phyloP scores from a whole-genome alignment of 2,113 vertebrate genomes.

The Neotragus moschatus region DNA sequence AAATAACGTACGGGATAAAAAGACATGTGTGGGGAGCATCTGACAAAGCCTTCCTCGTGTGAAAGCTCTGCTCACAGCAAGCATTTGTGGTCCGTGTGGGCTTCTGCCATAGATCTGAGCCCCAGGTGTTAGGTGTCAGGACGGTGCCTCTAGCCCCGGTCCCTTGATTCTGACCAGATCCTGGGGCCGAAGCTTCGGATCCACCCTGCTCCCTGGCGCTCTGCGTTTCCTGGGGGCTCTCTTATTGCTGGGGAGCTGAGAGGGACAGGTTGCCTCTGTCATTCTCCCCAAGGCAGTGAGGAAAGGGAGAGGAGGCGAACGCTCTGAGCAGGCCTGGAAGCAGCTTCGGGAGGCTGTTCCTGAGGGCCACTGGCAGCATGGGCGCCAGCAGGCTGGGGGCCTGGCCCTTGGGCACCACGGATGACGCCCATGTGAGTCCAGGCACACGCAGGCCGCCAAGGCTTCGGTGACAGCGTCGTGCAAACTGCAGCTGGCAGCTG shows the following conservation, averaged over 20 bases:
- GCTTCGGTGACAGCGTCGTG: background rate
- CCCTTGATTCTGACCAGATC: background rate
- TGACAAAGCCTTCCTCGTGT: background rate
- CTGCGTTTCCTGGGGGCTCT: accelerated
- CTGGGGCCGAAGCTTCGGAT: background rate
- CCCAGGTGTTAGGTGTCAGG: background rate
- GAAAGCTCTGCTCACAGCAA: background rate
- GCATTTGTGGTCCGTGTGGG: no score
- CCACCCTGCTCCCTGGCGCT: background rate
- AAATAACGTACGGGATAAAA: accelerated
- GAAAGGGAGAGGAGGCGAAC: background rate
- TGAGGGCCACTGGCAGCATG: no score
- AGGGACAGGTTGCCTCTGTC: background rate
- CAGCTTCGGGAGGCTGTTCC: background rate
- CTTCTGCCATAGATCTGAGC: background rate
- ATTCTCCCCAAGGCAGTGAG: background rate
- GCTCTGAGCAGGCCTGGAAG: background rate
- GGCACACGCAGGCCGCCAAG: accelerated
- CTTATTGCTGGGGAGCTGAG: background rate
- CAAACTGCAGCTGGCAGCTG: conserved; percentile 37
- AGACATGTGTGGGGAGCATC: background rate
- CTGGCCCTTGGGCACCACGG: accelerated
- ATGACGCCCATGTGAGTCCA: background rate
- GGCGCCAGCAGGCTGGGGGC: background rate
- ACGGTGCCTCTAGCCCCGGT: accelerated